phyloP scores from a whole-genome alignment of 1,140 invertebrate species.

The Heliconius congener region DNA sequence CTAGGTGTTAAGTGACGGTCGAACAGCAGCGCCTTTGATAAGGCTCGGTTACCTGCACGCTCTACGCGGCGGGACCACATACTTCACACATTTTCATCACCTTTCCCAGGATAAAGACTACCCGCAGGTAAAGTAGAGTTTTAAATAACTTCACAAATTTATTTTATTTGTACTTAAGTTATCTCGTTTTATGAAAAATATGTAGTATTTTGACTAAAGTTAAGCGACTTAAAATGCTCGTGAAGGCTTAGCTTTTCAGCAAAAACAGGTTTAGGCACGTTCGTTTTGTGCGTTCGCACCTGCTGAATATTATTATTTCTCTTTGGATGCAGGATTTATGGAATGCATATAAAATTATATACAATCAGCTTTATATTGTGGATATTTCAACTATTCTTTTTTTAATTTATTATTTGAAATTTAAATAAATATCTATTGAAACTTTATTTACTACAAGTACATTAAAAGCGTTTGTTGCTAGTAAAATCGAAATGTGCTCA shows the following conservation, averaged over 20 bases:
- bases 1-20: conserved; percentile 90
- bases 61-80: conserved; percentile 88
- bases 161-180: neutral
- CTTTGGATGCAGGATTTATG: neutral
- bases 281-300: neutral
- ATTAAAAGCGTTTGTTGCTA: no score
- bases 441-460: neutral
- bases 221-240: neutral
- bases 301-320: neutral
- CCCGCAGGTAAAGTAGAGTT: conserved; percentile 83
- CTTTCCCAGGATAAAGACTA: conserved; percentile 88
- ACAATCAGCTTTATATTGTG: neutral
- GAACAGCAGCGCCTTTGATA: conserved; percentile 91
- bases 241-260: neutral
- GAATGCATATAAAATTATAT: neutral
- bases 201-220: neutral
- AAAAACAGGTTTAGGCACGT: neutral
- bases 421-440: neutral
- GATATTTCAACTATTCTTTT: neutral
- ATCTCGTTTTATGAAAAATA: neutral
- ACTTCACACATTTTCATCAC: conserved; percentile 94
- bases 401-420: neutral
- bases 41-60: conserved; percentile 91
- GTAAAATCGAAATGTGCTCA: no score
- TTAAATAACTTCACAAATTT: neutral